Base-by-base conservation (phyloP, 2,797 vertebrate genomes). In the Mastacembelus armatus region DNA sequence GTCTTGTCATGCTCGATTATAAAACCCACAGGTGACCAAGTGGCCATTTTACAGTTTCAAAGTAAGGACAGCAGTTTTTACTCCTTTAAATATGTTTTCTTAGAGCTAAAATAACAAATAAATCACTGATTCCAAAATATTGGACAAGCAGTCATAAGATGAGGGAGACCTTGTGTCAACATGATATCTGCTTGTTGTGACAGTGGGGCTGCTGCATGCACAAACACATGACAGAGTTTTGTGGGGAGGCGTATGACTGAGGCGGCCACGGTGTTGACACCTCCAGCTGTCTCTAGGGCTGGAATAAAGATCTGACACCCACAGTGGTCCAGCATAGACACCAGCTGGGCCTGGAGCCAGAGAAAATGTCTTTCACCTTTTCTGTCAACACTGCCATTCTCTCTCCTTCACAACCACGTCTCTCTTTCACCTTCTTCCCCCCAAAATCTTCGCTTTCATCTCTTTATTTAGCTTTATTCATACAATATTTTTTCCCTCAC, bases 271-370 rank as follows among this genome's bases (percentile, higher is more conserved):
- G 92, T 66, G 92, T 92, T 93, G 92, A 93, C 92, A 93, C 87
- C 91, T 93, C 89, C 93, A 93, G 92, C 92, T 93, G 92, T 94
- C 92, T 92, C 79, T 83, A 77, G 91, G 87, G 86, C 73, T 85
- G 89, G 91, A 91, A 88, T 87, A 83, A 90, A 92, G 92, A 93
- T 91, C 88, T 86, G 89, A 93, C 91, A 91, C 88, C 85, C 74
- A 40, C 77, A 84, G 84, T 66, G 74, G 81, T 78, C 71, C 78
- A 55, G 79, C 54, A 79, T 66, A 92, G 91, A 91, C 91, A 90
- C 87, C 90, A 89, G 85, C 91, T 85, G 90, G 91, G 91, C 82
- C 83, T 80, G 76, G 83, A 89, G 92, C 92, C 91, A 92, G 86
- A 76, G 66, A 86, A 86, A 89, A 88, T 81, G 85, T 87, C 88